Evolutionary conservation across 2,888 invertebrate species (phyloP).

Genomic region (Ophion obscuratus): DNA sequence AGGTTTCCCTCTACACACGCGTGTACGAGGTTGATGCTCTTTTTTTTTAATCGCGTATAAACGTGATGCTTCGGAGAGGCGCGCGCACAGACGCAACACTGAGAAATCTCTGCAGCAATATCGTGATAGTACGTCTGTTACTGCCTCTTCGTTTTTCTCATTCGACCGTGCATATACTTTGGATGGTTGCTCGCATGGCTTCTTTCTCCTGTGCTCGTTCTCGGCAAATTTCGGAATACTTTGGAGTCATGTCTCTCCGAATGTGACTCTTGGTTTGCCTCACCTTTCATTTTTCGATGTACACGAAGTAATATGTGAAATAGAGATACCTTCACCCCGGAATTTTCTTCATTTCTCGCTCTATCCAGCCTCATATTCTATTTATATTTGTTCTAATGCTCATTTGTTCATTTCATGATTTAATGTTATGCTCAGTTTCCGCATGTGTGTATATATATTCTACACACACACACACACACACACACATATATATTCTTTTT

Average conservation of each 20-base stretch:
- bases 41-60: no score
- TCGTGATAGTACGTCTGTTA: not conserved
- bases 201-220: slow-evolving; percentile 49
- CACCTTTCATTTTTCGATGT: slow-evolving; percentile 5
- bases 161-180: slow-evolving; percentile 52
- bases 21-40: no score
- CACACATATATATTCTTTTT: no score
- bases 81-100: not conserved
- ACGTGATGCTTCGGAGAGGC: not conserved
- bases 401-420: no score
- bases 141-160: slow-evolving; percentile 51
- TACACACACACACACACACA: no score
- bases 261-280: slow-evolving; percentile 9
- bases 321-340: not conserved
- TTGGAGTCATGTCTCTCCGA: not conserved
- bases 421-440: no score
- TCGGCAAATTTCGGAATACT: slow-evolving; percentile 23
- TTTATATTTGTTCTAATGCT: not conserved
- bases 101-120: slow-evolving; percentile 2
- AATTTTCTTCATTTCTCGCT: not conserved
- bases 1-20: no score
- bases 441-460: no score
- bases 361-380: not conserved
- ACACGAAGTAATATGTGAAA: slow-evolving; percentile 2
- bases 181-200: slow-evolving; percentile 54